Base-by-base conservation (phyloP, 2,888 invertebrate genomes). In the Netelia inedita region DNA sequence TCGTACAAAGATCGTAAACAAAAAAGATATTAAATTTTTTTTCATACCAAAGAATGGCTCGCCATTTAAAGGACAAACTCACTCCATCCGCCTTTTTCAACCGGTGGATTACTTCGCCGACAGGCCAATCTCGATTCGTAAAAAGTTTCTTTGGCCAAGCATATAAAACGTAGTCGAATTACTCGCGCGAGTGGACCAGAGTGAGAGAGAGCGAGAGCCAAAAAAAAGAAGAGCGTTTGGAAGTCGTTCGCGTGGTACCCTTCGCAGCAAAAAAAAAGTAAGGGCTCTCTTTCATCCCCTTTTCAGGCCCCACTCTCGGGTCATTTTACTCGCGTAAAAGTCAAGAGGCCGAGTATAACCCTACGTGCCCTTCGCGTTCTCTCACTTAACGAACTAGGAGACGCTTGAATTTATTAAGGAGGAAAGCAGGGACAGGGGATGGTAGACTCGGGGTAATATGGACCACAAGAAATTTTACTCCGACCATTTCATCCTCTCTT, bases 101-200 rank as follows among this genome's bases (percentile, higher is more conserved):
- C 10, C 6, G 23, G 23, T 8, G n/a, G 21, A 28, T 28, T 69
- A 78, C 57, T 78, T 61, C 9, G 21, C 16, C 59, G 9, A 50
- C 46, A 28, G 11, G 57, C 16, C 6, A 69, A 69, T 69, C 69
- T 68, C 78, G 69, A 35, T 55, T 23, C 23, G 43, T 10, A 16
- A 55, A 69, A 55, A 68, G 19, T 71, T 71, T 71, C 21, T 19
- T 19, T 2, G 16, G 1, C n/a, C 28, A 10, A 55, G 53, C 5
- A 16, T 16, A 53, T 53, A 53, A 53, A 53, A 53, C 14, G 16
- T 16, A 3, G 5, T 53, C 53, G 14, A 53, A 28, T 28, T 28
- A 28, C 28, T 28, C 28, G 28, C 28, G 28, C 5, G 5, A n/a
- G 53, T 16, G n/a, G 53, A 53, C 6, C n/a, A 6, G 3, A 11